Evolutionary conservation across 1,140 invertebrate species (phyloP).

Genomic region (Rhagoletis pomonella): DNA sequence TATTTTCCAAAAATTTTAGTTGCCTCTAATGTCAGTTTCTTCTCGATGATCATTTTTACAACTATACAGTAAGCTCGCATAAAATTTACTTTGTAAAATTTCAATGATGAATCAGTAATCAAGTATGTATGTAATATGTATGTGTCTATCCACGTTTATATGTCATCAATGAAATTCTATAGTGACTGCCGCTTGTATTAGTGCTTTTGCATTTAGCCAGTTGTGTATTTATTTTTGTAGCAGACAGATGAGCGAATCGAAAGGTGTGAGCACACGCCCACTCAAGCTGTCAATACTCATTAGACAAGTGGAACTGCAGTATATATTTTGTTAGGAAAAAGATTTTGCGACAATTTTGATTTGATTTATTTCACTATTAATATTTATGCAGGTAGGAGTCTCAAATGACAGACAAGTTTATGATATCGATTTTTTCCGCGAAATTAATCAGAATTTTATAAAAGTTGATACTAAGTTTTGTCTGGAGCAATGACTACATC

Average conservation of each 20-base stretch:
- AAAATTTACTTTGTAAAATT: not conserved
- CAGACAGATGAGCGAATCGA: conserved; percentile 32
- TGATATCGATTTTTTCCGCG: no score
- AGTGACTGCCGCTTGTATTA: not conserved
- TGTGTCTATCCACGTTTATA: not conserved
- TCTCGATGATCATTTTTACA: no score
- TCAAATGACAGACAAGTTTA: no score
- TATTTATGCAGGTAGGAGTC: no score
- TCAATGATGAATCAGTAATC: conserved; percentile 21
- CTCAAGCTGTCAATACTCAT: not conserved
- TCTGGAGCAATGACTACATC: no score
- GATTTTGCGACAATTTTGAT: not conserved
- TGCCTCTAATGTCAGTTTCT: no score
- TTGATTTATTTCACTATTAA: no score
- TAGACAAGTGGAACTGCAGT: not conserved
- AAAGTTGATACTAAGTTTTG: no score
- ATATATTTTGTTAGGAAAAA: not conserved
- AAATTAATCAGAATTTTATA: no score
- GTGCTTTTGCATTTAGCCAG: no score
- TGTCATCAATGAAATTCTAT: conserved; percentile 26
- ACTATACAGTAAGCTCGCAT: not conserved
- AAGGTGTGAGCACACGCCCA: conserved; percentile 31
- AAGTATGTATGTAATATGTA: not conserved
- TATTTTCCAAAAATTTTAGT: no score
- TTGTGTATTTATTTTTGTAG: not conserved